Evolutionary conservation across 2,113 vertebrate genomes (phyloP), one percentile per base, ranked within the genome.

Genomic region (Lucifuga dentata): DNA sequence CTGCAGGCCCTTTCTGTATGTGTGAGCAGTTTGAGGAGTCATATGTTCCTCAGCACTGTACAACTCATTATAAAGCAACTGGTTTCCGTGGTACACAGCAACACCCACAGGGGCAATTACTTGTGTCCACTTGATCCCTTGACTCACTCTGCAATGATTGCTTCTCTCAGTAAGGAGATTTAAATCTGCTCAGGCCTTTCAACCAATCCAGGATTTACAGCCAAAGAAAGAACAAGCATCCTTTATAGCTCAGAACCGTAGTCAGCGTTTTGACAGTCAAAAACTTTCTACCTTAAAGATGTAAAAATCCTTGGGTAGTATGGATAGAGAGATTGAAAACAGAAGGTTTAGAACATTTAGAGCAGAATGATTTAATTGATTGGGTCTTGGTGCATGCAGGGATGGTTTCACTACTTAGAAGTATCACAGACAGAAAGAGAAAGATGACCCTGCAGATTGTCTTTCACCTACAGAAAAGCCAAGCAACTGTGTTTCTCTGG

Each of bases 141-240:
- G 15, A 67, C 45, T 48, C 11, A 73, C 87, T 84, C 81, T 87
- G 11, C 87, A 46, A 84, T 51, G 89, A 93, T 92, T 93, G 92
- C 84, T 91, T 88, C 87, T 85, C 81, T 68, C 57, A 76, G 68
- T 92, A 93, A 94, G 83, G 84, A 93, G 93, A 94, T 94, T 94
- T 93, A 83, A 87, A 87, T 88, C 84, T 90, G 73, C 73, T 64
- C 16, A 43, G 8, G 68, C 51, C 65, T 88, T 92, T 88, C 85
- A 60, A 89, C 91, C 86, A 92, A 90, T 88, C 87, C 86, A 85
- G 91, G 93, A 92, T 94, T 95, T 90, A 88, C 62, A 86, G 38
- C 35, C 63, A 61, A 80, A 86, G 78, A 78, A 88, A 89, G 78
- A 86, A 90, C 83, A 49, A 76, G 84, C 80, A 73, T 78, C 72